Percentiles rank a stretch among this genome's conserved stretches.
Evolutionary conservation across 2,113 vertebrate species (phyloP).

Genomic region (Steatornis caripensis): DNA sequence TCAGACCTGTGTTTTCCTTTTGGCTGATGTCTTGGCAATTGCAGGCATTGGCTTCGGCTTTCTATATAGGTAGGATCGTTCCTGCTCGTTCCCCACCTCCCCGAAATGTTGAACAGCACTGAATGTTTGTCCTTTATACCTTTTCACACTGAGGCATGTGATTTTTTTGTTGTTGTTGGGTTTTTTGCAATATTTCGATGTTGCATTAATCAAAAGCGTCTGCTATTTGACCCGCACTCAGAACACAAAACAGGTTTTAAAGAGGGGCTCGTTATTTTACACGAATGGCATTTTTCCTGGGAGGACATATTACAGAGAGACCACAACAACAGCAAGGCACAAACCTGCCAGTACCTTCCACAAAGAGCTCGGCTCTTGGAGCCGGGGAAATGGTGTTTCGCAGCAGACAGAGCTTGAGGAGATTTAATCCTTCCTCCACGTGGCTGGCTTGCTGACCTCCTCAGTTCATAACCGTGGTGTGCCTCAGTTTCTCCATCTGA

Average conservation of each 20-base stretch:
- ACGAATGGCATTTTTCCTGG: not conserved
- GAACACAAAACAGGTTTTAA: not conserved
- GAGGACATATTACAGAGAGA: not conserved
- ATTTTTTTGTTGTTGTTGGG: too few relatives aligned
- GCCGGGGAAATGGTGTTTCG: rapidly evolving
- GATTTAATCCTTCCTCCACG: not conserved
- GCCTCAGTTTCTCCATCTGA: not conserved
- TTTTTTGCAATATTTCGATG: not conserved
- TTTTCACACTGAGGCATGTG: not conserved
- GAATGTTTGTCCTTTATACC: not conserved
- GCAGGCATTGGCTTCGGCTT: not conserved
- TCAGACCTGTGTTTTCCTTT: not conserved
- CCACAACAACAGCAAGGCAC: not conserved
- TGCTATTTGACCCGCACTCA: not conserved
- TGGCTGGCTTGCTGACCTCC: not conserved
- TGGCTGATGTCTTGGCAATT: conserved; percentile 4
- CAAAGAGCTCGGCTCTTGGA: not conserved
- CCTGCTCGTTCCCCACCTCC: not conserved
- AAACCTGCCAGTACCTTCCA: not conserved
- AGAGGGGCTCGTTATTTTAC: not conserved
- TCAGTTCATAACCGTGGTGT: not conserved
- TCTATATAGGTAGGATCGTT: conserved; percentile 1
- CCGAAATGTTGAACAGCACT: not conserved
- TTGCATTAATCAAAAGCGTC: not conserved
- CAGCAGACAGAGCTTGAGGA: not conserved